Percentiles rank a stretch among this genome's conserved stretches.
phyloP scores from a whole-genome alignment of 1,140 invertebrate species.

The Paraescarpia echinospica region DNA sequence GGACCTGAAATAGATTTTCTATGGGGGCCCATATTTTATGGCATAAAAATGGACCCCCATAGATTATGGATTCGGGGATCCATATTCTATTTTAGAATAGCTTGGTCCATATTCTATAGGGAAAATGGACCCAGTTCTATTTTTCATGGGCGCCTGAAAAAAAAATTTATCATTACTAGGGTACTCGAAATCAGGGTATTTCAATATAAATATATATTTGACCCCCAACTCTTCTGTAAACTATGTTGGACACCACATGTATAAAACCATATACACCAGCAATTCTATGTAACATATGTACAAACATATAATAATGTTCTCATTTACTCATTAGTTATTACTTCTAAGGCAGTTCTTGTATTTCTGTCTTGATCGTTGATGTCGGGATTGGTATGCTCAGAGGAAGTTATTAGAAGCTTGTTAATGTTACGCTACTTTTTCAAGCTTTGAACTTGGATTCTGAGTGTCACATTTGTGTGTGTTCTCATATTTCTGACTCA shows the following conservation, averaged over 20 bases:
- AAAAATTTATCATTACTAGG: too few relatives aligned
- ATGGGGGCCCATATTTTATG: too few relatives aligned
- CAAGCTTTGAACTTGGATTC: neutral
- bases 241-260: neutral
- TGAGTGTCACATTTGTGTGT: neutral
- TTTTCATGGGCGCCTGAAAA: too few relatives aligned
- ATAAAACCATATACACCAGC: neutral
- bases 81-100: too few relatives aligned
- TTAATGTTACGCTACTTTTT: neutral
- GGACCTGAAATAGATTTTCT: too few relatives aligned
- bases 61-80: too few relatives aligned
- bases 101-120: too few relatives aligned
- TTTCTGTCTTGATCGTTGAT: neutral
- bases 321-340: neutral
- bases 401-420: neutral
- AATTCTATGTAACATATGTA: neutral
- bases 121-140: too few relatives aligned
- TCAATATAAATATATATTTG: neutral
- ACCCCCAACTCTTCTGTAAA: neutral
- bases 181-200: neutral
- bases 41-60: too few relatives aligned
- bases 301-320: neutral
- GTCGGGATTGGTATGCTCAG: neutral
- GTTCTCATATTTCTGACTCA: neutral
- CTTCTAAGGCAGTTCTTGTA: neutral